phyloP scores from a whole-genome alignment of 2,113 vertebrate genomes.

The Nycticryphes semicollaris region DNA sequence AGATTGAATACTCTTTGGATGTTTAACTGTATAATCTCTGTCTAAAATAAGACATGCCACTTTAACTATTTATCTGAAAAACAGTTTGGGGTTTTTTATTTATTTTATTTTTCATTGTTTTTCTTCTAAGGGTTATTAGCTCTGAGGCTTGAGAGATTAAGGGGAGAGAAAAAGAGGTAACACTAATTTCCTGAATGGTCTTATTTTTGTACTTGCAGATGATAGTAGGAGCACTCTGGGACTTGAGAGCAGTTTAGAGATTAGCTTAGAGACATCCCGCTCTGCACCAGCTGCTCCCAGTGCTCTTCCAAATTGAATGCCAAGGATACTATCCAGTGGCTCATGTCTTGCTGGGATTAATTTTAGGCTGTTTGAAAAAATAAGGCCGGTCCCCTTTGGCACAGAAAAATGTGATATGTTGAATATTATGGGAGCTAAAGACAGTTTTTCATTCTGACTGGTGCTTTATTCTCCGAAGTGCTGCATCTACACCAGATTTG shows the following conservation, averaged over 20 bases:
- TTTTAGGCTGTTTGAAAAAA: not conserved
- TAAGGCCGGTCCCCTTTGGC: not conserved
- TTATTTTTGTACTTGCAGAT: not conserved
- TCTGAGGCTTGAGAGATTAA: not conserved
- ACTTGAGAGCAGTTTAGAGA: not conserved
- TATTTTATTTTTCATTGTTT: not conserved
- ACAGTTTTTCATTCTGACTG: not conserved
- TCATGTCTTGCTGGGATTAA: not conserved
- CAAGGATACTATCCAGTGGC: not conserved
- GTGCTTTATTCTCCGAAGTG: not conserved
- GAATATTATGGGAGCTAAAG: not conserved
- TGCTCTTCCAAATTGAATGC: not conserved
- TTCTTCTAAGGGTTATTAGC: not conserved
- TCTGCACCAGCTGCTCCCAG: slow-evolving; percentile 4
- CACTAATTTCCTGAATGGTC: not conserved
- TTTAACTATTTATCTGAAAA: not conserved
- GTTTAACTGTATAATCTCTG: not conserved
- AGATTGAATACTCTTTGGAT: not conserved
- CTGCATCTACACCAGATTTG: not conserved
- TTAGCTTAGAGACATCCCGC: not conserved
- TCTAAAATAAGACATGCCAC: not conserved
- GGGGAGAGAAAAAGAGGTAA: not conserved
- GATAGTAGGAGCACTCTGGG: not conserved
- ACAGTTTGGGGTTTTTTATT: not conserved
- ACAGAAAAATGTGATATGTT: not conserved